Evolutionary conservation across 2,888 invertebrate genomes (phyloP), one percentile per base, ranked within the genome.

Genomic region (Griposia aprilina): DNA sequence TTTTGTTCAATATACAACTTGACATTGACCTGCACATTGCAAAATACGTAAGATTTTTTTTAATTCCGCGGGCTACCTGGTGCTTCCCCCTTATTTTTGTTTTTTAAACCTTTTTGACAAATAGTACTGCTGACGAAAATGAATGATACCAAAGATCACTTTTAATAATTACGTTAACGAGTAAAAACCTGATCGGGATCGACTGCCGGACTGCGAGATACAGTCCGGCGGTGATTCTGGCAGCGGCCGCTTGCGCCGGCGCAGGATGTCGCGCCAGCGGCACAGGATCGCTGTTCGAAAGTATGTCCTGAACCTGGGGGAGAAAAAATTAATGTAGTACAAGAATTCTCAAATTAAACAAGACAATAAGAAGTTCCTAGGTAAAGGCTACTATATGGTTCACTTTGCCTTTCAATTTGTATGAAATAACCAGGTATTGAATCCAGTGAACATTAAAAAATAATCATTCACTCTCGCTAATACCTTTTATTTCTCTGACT

Each of bases 281-380:
- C 98, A 98, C 50, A 95, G 88, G 76, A 98, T 97, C 6, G 97
- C 98, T 73, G 97, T 97, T 87, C 97, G 97, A 93, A 98, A 98
- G 92, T 98, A 98, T 81, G 98, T 97, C 63, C 98, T 96, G 93
- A 98, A 98, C 93, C 98, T 98, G 95, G 0, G 23, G 59, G 15
- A 68, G 36, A 80, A 41, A 80, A 50, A 60, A 4, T 7, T 69
- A 26, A 1, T 59, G 1, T 26, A 26, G 23, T 20, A 26, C 8
- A 6, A 26, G 17, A 11, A n/a, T 30, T 0, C n/a, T 45, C 17
- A 20, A 20, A 17, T 0, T 45, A 7, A 1, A 41, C 41, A 41
- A 26, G 3, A 13, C 0, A 13, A 20, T 23, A 2, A 11, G 6
- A 30, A 50, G 48, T 48, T 26, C 7, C 3, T 62, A 30, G 30